Conservation (phyloP, 2,888 invertebrate genomes). For the Machimus atricapillus region DNA sequence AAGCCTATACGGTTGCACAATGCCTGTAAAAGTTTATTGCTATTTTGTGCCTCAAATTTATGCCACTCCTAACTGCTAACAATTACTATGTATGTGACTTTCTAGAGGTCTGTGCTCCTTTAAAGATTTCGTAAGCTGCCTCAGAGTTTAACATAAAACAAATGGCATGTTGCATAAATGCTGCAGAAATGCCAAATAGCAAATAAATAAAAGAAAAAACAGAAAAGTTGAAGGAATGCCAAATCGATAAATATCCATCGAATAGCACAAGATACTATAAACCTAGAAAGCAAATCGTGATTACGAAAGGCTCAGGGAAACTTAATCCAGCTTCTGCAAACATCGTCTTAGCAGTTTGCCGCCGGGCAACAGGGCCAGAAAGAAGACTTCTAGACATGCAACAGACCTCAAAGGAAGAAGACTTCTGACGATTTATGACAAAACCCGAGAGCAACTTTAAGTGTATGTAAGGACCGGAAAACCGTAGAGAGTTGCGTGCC, state of each 20-base stretch:
- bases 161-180: slow-evolving; percentile 1
- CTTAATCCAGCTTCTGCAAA: not conserved
- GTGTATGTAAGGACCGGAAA: not conserved
- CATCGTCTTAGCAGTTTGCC: not conserved
- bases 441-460: not conserved
- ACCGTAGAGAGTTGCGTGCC: not conserved
- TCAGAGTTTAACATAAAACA: not conserved
- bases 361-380: not conserved
- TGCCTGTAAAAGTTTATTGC: not conserved
- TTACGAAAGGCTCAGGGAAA: not conserved
- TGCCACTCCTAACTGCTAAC: not conserved
- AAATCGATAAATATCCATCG: slow-evolving; percentile 16
- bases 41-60: not conserved
- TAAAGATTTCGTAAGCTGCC: not conserved
- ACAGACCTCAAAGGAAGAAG: not conserved
- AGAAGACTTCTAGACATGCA: not conserved
- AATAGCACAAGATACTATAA: not conserved
- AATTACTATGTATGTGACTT: not conserved
- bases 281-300: not conserved
- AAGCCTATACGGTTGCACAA: not conserved
- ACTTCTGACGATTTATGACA: not conserved
- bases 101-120: not conserved
- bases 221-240: not conserved
- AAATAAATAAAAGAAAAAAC: not conserved
- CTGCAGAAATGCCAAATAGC: not conserved